phyloP scores from a whole-genome alignment of 2,113 vertebrate species.

The Gymnarchus niloticus region DNA sequence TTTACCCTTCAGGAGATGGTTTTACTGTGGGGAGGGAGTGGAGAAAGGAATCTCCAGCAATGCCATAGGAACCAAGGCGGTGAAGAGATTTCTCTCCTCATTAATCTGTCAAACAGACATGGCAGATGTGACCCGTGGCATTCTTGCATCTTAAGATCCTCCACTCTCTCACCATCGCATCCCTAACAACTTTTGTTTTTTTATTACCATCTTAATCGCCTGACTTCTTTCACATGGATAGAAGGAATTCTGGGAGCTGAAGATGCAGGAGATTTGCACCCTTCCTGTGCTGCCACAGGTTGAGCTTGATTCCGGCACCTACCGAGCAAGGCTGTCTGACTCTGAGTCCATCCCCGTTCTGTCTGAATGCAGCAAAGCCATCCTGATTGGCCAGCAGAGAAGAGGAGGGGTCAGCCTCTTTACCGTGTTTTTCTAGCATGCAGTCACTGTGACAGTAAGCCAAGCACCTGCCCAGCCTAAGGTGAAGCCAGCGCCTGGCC shows the following conservation, averaged over 20 bases:
- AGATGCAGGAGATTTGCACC: neutral
- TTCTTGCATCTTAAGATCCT: neutral
- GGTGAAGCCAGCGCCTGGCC: neutral
- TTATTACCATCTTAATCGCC: neutral
- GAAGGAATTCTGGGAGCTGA: neutral
- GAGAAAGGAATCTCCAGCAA: neutral
- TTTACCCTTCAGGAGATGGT: neutral
- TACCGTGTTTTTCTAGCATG: neutral
- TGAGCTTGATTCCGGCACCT: neutral
- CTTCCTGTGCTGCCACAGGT: neutral
- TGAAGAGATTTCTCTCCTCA: neutral
- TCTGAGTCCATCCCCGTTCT: neutral
- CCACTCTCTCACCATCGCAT: neutral
- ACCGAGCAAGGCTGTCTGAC: neutral
- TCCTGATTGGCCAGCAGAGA: slow-evolving; percentile 23
- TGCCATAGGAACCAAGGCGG: neutral
- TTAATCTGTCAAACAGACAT: neutral
- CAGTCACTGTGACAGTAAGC: neutral
- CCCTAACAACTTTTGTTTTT: neutral
- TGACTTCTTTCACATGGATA: neutral
- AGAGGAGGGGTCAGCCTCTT: slow-evolving; percentile 12
- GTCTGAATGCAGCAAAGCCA: neutral
- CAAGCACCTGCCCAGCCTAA: neutral
- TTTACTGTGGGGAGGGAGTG: neutral
- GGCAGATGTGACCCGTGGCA: neutral